Base-by-base conservation (phyloP, 2,113 vertebrate species). In the Tichodroma muraria region DNA sequence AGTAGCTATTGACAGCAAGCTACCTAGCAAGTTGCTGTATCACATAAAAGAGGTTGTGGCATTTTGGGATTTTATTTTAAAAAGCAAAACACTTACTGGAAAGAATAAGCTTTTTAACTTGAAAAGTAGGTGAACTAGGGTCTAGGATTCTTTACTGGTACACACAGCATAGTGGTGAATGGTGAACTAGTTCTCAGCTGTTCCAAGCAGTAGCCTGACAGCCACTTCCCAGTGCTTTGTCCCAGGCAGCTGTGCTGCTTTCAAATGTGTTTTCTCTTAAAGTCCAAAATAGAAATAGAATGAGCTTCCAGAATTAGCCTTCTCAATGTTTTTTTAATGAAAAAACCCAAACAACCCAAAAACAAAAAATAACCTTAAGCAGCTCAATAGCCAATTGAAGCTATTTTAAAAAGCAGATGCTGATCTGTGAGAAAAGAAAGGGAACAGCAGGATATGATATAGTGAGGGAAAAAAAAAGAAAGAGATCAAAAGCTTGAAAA, bases 201-300 rank as follows among this genome's bases (percentile, higher is more conserved):
- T 69, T 88, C 44, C 63, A 57, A 88, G 63, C 6, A 2, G 38
- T 59, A 63, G 53, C 77, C 56, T 65, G 84, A 44, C 22, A 78
- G 37, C 79, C 37, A 21, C 63, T 79, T 91, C 52, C 31, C 82
- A 82, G 44, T 72, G 73, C 83, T 90, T 85, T 85, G 50, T 82
- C 90, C 64, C 45, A 92, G 73, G 72, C 94, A 94, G 85, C 92
- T 90, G 85, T 63, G 38, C 50, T 77, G 72, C 77, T 94, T 93
- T 86, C 85, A 92, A 71, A 93, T 71, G 27, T 92, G 61, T 93
- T 94, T 93, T 94, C 64, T 88, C 65, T 80, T 71, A 13, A 75
- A 88, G 60, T 93, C 85, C 80, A 94, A 90, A 95, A 96, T 78
- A 94, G 96, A 90, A 94, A 84, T 95, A 76, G 88, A 94, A 96